phyloP scores from a whole-genome alignment of 2,888 invertebrate species.

The Epinotia bilunana region DNA sequence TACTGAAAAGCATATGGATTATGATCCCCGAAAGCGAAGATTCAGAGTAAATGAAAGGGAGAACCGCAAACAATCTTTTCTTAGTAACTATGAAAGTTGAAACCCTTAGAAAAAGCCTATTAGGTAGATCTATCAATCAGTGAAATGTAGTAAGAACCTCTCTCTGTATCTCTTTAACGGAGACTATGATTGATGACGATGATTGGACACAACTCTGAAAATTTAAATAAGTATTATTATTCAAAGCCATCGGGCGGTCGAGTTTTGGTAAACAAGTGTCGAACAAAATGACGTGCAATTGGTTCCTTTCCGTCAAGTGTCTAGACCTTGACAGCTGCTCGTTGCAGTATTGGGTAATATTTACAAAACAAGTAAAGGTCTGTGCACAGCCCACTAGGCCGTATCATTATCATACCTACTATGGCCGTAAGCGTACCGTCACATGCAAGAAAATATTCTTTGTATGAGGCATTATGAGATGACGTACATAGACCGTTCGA shows the following conservation, averaged over 20 bases:
- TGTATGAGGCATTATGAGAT: no score
- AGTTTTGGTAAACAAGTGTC: conserved; percentile 23
- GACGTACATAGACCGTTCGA: no score
- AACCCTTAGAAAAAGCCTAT: background rate
- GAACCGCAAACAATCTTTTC: background rate
- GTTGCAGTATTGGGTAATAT: background rate
- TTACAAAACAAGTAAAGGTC: background rate
- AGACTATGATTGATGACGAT: conserved; percentile 29
- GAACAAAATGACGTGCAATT: conserved; percentile 1
- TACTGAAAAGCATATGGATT: background rate
- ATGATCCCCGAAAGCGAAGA: background rate
- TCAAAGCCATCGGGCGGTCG: conserved; percentile 17
- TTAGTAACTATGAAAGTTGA: background rate
- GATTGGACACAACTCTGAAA: conserved; percentile 26
- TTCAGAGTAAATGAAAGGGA: background rate
- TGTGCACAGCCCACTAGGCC: no score
- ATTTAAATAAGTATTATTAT: conserved; percentile 19
- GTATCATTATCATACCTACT: no score
- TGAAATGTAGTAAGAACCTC: background rate
- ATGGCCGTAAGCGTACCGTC: no score
- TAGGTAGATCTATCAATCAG: background rate
- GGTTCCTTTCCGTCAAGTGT: conserved; percentile 7
- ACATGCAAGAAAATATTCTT: no score
- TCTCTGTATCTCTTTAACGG: background rate
- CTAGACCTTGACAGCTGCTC: background rate